These are phyloP conservation scores for Turritopsis rubra DNA, from an alignment of 30 jellyfish, hydroid and myxozoan genomes.

Conservation along the genomic window DNA sequence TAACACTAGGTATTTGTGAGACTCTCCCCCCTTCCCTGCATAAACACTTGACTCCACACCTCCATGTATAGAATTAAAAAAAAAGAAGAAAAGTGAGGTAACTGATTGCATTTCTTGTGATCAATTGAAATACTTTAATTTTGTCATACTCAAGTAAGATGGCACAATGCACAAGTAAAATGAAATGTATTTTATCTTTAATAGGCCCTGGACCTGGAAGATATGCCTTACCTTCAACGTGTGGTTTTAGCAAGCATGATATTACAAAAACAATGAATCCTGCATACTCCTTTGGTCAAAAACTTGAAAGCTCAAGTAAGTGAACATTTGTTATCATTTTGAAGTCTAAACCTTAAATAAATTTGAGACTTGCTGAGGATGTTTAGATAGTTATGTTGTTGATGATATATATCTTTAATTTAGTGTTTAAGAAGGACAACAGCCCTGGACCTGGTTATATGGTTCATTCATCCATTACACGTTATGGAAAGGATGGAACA, in stretches of 20 bases:
- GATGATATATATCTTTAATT: background rate
- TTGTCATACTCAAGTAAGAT: too few species aligned
- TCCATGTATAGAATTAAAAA: too few species aligned
- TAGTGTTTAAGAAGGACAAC: slow-evolving; percentile 88
- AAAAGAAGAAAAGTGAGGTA: too few species aligned
- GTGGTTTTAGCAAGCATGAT: slow-evolving; percentile 72
- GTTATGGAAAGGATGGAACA: slow-evolving; percentile 89
- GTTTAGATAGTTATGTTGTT: background rate
- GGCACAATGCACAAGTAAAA: too few species aligned
- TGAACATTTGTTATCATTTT: background rate
- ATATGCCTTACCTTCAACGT: slow-evolving; percentile 90
- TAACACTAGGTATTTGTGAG: too few species aligned
- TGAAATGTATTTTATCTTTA: too few species aligned
- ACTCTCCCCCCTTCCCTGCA: too few species aligned
- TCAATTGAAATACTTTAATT: too few species aligned
- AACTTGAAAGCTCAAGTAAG: slow-evolving; percentile 74
- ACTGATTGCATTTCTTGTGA: too few species aligned
- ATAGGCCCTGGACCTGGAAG: slow-evolving; percentile 99
- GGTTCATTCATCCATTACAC: slow-evolving; percentile 62
- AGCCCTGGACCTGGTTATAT: slow-evolving; percentile 99
- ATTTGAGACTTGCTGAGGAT: background rate
- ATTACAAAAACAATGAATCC: slow-evolving; percentile 77
- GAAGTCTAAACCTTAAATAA: background rate
- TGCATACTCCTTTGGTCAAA: slow-evolving; percentile 89
- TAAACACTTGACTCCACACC: too few species aligned